Conservation (phyloP, 1,140 invertebrate genomes). For the Heliconius hermathena region DNA sequence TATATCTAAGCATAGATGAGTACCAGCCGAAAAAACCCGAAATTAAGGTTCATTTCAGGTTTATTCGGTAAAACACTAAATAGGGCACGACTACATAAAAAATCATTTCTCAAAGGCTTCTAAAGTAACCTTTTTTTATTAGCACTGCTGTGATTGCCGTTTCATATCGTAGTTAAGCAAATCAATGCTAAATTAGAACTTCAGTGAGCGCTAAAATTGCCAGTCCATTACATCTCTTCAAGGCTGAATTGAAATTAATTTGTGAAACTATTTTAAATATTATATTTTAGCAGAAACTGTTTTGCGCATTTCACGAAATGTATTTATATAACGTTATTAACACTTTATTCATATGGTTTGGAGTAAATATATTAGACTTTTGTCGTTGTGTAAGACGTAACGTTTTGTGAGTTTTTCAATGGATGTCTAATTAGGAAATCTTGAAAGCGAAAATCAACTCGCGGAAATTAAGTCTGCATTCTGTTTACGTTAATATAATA, state of each 20-base stretch:
- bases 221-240: slow-evolving; percentile 35
- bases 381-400: not conserved
- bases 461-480: no score
- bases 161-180: slow-evolving; percentile 25
- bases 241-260: slow-evolving; percentile 36
- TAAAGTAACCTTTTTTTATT: not conserved
- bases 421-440: no score
- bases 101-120: not conserved
- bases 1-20: no score
- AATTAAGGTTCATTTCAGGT: no score
- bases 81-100: no score
- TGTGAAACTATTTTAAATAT: slow-evolving; percentile 28
- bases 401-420: no score
- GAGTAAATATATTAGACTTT: not conserved
- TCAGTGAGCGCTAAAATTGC: slow-evolving; percentile 30
- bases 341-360: not conserved
- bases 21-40: no score
- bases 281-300: slow-evolving; percentile 4
- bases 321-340: not conserved
- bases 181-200: slow-evolving; percentile 34
- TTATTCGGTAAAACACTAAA: no score
- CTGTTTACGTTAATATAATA: no score
- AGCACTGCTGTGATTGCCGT: not conserved
- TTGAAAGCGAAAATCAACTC: no score
- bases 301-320: not conserved